Evolutionary conservation across 2,797 vertebrate genomes (phyloP), one percentile per base, ranked within the genome.

Genomic region (Eulemur rubriventer): DNA sequence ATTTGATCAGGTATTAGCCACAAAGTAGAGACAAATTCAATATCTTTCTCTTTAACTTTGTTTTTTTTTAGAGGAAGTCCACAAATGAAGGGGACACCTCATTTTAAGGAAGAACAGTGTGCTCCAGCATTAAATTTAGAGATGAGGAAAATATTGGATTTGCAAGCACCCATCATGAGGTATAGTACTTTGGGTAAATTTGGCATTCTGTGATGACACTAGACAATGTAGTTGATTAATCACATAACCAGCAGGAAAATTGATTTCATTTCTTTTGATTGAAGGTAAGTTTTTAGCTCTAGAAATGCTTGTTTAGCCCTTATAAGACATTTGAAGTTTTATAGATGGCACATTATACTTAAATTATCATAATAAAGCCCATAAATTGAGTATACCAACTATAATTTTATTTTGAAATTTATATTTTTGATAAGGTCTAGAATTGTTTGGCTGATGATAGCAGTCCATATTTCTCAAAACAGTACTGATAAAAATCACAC

Each of bases 51-150:
- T 96, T 81, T 95, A 94, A 97, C 52, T 10, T 12, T 89, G 14
- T 50, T 50, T 24, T 63, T 65, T 98, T 95, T 96, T 98, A 99
- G 99, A 98, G 99, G 99, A 98, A 99, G 99, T 94, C 98, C 99
- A 52, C 99, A 99, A 97, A 98, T 99, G 95, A 99, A 99, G 97
- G 99, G 99, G 91, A 99, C 99, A 57, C 99, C 99, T 0, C 99
- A 99, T 94, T 99, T 99, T 93, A 99, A 99, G 97, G 99, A 99
- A 98, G 99, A 99, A 96, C 99, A 99, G 59, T 99, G 99, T 97
- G 99, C 99, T 97, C 99, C 99, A 0, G 99, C 98, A 7, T 99
- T 99, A 97, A 99, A 99, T 98, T 98, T 99, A 92, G 99, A 99
- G 98, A 99, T 99, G 99, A 99, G 99, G 98, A 99, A 99, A 97